Evolutionary conservation across 2,888 invertebrate genomes (phyloP), one percentile per base, ranked within the genome.

Genomic region (Proisotoma minuta): DNA sequence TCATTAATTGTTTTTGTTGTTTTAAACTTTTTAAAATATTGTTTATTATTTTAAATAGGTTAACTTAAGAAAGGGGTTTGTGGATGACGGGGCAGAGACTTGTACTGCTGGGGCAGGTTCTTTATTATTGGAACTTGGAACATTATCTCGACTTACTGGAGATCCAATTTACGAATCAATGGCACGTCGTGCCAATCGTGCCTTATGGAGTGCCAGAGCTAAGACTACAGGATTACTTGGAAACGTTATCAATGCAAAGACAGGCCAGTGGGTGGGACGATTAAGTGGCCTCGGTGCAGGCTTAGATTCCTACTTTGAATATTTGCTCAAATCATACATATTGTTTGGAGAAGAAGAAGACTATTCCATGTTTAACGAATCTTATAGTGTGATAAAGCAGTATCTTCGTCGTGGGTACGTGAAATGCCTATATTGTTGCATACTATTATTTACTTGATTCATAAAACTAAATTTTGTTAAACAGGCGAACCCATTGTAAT

Each of bases 41-140:
- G 26, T 51, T 62, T 47, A 60, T 22, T 53, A 47, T 67, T 59
- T 47, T 62, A 74, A 77, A 0, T 72, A 84, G 78, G 81, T 84
- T 2, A 84, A 85, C 74, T 75, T 84, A 50, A 75, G 78, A 34
- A 75, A 78, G 66, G 80, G 80, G 1, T 81, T 84, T 2, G 81
- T 82, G 1, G 72, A 74, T 2, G 77, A 80, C 63, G 76, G 79
- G 1, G 82, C 82, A 58, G 82, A 83, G 69, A 85, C 84, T 0
- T 85, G 84, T 73, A 83, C 84, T 10, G 81, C 85, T 22, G 84
- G 84, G 43, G 84, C 84, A 26, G 84, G 84, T 1, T 82, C 83
- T 8, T 77, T 85, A 47, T 76, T 84, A 10, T 74, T 85, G 20
- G 85, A 85, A 75, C 83, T 84, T 76, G 84, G 84, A 43, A 76